Conservation (phyloP, 2,113 vertebrate genomes). For the Benitochromis conjunctus region DNA sequence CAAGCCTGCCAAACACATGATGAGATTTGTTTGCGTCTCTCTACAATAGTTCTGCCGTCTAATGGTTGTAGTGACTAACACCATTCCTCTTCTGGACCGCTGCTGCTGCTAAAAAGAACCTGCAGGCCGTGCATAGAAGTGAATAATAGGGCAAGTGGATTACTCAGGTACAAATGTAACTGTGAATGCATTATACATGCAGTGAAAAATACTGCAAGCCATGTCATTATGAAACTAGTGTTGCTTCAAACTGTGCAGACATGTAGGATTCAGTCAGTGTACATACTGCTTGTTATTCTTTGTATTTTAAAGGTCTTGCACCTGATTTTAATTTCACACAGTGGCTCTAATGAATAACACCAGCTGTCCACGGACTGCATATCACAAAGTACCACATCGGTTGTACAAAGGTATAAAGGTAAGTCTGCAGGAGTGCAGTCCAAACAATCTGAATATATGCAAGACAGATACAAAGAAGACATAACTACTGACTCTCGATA, state of each 20-base stretch:
- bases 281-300: neutral
- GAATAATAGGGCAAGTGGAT: conserved; percentile 6
- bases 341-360: neutral
- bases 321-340: conserved; percentile 22
- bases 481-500: neutral
- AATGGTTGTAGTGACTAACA: neutral
- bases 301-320: neutral
- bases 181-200: neutral
- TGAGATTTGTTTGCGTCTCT: neutral
- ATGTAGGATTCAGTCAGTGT: neutral
- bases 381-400: neutral
- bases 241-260: neutral
- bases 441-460: neutral
- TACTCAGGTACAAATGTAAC: neutral
- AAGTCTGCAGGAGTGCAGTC: neutral
- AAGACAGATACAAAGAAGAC: neutral
- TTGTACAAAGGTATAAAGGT: neutral
- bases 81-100: neutral
- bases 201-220: neutral
- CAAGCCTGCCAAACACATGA: neutral
- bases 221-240: neutral
- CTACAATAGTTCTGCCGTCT: neutral
- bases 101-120: neutral
- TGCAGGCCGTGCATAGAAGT: neutral
- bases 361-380: neutral